Conservation (phyloP, 35 echinoderm and acorn worm genomes). For the Anneissia japonica region DNA sequence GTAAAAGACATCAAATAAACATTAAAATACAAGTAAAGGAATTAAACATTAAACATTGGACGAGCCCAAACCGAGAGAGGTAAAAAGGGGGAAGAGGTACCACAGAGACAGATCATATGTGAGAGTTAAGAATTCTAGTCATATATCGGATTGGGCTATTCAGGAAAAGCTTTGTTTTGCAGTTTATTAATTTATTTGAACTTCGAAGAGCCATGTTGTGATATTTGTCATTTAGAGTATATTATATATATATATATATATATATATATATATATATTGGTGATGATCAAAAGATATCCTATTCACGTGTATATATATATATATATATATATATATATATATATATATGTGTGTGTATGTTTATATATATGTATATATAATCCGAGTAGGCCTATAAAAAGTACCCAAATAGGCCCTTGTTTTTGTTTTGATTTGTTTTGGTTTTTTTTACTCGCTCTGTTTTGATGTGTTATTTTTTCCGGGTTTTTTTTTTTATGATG, state of each 20-base stretch:
- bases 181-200: too few relatives aligned
- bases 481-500: neutral
- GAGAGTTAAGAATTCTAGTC: too few relatives aligned
- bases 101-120: too few relatives aligned
- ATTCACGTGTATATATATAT: constrained; percentile 1
- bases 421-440: neutral
- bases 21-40: too few relatives aligned
- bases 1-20: too few relatives aligned
- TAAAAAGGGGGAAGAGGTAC: too few relatives aligned
- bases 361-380: constrained; percentile 19
- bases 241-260: neutral
- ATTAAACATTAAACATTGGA: too few relatives aligned
- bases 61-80: too few relatives aligned
- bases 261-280: neutral
- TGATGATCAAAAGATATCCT: neutral
- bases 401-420: neutral
- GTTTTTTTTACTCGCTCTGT: neutral
- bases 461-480: neutral
- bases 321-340: constrained; percentile 8
- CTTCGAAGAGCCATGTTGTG: too few relatives aligned
- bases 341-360: constrained; percentile 14
- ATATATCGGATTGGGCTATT: too few relatives aligned
- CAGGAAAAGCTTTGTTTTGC: too few relatives aligned
- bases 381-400: neutral
- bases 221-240: too few relatives aligned